Conservation (phyloP, 1,140 invertebrate species). For the Cyclargus thomasi region DNA sequence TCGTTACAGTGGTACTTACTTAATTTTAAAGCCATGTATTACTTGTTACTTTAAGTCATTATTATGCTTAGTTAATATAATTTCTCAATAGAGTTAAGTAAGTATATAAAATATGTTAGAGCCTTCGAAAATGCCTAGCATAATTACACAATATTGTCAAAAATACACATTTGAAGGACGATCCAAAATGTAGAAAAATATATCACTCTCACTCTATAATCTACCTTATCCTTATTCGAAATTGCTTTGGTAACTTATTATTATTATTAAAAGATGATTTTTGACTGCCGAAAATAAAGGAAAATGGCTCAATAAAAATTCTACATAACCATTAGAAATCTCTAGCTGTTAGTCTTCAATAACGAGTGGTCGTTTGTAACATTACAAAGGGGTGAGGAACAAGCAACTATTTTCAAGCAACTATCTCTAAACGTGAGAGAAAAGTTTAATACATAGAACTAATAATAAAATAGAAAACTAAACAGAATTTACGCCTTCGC, state of each 20-base stretch:
- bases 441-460: too few relatives aligned
- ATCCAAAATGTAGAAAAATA: conserved; percentile 50
- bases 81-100: conserved; percentile 62
- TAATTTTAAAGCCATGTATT: conserved; percentile 63
- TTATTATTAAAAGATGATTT: conserved; percentile 25
- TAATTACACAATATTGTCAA: conserved; percentile 19
- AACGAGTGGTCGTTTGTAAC: not conserved
- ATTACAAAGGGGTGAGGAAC: too few relatives aligned
- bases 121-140: conserved; percentile 12
- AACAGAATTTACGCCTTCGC: too few relatives aligned
- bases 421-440: too few relatives aligned
- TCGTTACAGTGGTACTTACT: conserved; percentile 47
- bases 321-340: not conserved
- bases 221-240: conserved; percentile 36
- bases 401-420: too few relatives aligned
- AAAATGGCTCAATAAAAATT: not conserved
- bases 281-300: not conserved
- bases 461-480: too few relatives aligned
- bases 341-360: not conserved
- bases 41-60: conserved; percentile 54
- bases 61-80: conserved; percentile 49
- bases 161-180: conserved; percentile 27
- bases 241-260: conserved; percentile 72
- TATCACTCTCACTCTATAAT: conserved; percentile 41
- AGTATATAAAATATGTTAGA: conserved; percentile 53